Percentiles rank a stretch among this genome's conserved stretches.
Conservation (phyloP, 2,113 vertebrate genomes). For the Potamarius usumacintae region DNA sequence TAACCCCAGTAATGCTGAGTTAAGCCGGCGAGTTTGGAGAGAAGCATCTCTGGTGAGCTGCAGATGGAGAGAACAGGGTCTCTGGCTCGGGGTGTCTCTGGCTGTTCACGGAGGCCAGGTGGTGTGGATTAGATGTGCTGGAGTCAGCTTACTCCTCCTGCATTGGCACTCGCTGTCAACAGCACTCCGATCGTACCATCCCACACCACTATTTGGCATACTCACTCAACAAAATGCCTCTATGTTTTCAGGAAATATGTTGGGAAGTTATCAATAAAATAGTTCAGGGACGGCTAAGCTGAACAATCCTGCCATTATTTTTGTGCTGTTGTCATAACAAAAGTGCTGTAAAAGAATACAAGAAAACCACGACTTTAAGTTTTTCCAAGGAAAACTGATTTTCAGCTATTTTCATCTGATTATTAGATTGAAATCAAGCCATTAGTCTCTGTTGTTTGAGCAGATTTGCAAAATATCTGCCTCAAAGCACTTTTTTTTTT, state of each 20-base stretch:
- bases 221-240: not conserved
- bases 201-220: slow-evolving; percentile 3
- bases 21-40: slow-evolving; percentile 34
- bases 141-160: slow-evolving; percentile 45
- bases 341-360: not conserved
- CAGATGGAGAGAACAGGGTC: slow-evolving; percentile 27
- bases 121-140: slow-evolving; percentile 52
- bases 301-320: not conserved
- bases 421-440: not conserved
- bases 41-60: slow-evolving; percentile 10
- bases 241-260: not conserved
- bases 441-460: not conserved
- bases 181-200: slow-evolving; percentile 2
- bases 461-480: not conserved
- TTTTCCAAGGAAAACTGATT: not conserved
- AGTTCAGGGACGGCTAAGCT: not conserved
- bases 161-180: slow-evolving; percentile 37
- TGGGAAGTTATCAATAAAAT: not conserved
- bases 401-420: slow-evolving; percentile 1
- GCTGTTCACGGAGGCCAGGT: slow-evolving; percentile 44
- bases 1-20: slow-evolving; percentile 18
- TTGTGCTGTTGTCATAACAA: not conserved
- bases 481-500: not conserved
- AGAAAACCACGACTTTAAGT: not conserved
- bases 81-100: slow-evolving; percentile 17